Evolutionary conservation across 2,113 vertebrate genomes (phyloP).

Genomic region (Columba janthina): DNA sequence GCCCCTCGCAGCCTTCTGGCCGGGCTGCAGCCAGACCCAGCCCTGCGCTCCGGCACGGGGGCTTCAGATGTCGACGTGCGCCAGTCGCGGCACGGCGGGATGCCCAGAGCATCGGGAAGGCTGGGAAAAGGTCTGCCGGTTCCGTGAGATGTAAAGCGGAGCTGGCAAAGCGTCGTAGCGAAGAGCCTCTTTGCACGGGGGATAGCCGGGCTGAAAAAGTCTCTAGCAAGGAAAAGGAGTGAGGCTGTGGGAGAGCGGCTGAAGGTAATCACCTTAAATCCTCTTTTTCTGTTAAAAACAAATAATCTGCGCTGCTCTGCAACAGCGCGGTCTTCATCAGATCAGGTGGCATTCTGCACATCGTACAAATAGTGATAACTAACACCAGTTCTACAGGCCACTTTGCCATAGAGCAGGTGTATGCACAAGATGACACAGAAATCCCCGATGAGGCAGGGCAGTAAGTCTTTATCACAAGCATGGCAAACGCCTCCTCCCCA

Average conservation of each 20-base stretch:
- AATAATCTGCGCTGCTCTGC: background rate
- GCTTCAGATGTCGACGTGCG: slow-evolving; percentile 64
- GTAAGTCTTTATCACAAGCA: background rate
- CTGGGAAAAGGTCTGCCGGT: background rate
- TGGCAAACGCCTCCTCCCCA: accelerated
- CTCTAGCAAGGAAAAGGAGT: background rate
- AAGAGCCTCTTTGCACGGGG: accelerated
- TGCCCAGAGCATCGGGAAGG: background rate
- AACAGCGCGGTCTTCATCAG: accelerated
- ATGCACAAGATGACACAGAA: background rate
- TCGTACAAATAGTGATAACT: accelerated
- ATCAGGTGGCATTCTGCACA: background rate
- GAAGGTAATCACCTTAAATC: background rate
- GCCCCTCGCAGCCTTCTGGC: slow-evolving; percentile 74
- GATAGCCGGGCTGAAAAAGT: background rate
- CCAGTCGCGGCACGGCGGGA: background rate
- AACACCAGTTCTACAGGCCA: background rate
- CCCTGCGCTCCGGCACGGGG: slow-evolving; percentile 28
- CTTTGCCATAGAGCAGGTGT: background rate
- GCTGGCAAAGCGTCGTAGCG: accelerated
- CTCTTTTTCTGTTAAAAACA: background rate
- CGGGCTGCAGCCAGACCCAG: slow-evolving; percentile 47
- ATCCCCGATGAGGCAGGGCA: accelerated
- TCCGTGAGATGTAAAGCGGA: background rate
- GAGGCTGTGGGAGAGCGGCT: background rate